Evolutionary conservation across 1,140 invertebrate species (phyloP), one percentile per base, ranked within the genome.

Genomic region (Lanistes nyassanus): DNA sequence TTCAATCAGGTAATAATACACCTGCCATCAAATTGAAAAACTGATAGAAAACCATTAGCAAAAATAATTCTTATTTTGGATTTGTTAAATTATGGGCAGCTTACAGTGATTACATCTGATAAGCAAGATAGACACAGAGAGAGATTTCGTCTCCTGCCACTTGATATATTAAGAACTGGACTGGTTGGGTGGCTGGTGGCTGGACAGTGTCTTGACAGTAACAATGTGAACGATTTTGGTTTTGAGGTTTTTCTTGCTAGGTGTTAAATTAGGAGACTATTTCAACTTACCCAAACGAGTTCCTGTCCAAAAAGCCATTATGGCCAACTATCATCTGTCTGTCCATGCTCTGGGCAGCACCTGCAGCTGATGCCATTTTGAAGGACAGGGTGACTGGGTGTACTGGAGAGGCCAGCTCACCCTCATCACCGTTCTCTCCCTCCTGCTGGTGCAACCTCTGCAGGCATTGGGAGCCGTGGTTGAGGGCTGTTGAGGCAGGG

Each of bases 231-330:
- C 6, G 47, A 42, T 21, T 3, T 19, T 69, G 19, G 6, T 69
- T 1, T 53, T 26, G 19, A 16, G n/a, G 47, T 51, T 69, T 3
- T 51, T 53, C 5, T 9, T 53, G 47, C n/a, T 55, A n/a, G n/a
- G n/a, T n/a, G n/a, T n/a, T n/a, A n/a, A n/a, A 16, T 55, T n/a
- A n/a, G n/a, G 42, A 21, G 51, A 26, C 68, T 56, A 34, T 53
- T 58, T 34, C 36, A 56, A 56, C 36, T 73, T n/a, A 26, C 55
- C 26, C 69, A 34, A 53, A 23, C 70, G 67, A 51, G n/a, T 62
- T 69, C 19, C 66, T 60, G 23, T 13, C 39, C 11, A 21, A 42
- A 29, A 21, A 39, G 55, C 34, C 29, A 39, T 31, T 62, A 56
- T 5, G 31, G 34, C 62, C 64, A 36, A 23, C 36, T 31, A 37